These are phyloP conservation scores for Crax fasciolata DNA, from an alignment of 2,797 vertebrate species.

Conservation along the genomic window DNA sequence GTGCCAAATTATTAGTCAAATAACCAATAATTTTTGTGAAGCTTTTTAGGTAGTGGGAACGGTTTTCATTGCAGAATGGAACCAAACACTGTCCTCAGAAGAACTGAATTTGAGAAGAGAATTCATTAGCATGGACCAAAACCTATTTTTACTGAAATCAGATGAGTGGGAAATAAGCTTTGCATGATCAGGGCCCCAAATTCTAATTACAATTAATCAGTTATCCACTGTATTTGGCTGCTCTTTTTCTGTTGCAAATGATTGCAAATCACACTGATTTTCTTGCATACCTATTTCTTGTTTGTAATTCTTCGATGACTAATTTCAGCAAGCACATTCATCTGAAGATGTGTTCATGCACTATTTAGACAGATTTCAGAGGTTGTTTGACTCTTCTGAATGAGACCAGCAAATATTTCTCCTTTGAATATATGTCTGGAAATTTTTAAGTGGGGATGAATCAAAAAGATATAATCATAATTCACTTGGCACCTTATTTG, in stretches of 20 bases:
- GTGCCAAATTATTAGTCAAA: background rate
- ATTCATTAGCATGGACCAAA: conserved; percentile 9
- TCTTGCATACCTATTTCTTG: conserved; percentile 43
- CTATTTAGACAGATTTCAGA: background rate
- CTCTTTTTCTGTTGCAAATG: background rate
- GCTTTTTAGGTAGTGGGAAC: background rate
- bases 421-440: background rate
- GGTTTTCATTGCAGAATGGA: background rate
- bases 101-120: background rate
- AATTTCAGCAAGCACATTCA: background rate
- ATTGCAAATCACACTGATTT: conserved; percentile 33
- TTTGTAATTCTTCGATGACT: background rate
- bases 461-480: background rate
- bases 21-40: background rate
- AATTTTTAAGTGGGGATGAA: background rate
- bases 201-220: conserved; percentile 30
- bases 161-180: background rate
- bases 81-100: background rate
- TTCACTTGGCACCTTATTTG: background rate
- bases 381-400: rapidly evolving
- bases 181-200: background rate
- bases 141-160: background rate
- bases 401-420: background rate
- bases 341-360: background rate
- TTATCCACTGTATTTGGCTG: background rate